Conservation (phyloP, 2,797 vertebrate genomes). For the Peromyscus aztecus region DNA sequence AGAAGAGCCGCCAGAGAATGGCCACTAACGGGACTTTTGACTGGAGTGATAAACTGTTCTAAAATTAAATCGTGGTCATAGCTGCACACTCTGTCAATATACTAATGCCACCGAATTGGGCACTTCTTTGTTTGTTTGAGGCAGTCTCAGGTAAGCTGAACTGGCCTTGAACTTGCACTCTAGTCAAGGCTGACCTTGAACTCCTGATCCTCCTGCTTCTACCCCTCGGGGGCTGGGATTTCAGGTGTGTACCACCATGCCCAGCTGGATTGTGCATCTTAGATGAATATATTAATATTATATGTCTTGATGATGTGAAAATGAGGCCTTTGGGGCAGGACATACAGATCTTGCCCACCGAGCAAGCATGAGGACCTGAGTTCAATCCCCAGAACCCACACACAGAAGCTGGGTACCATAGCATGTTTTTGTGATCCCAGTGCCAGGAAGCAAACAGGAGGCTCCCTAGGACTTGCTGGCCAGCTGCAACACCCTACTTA, state of each 20-base stretch:
- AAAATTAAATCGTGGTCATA: not conserved
- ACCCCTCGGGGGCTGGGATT: not conserved
- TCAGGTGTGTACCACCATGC: not conserved
- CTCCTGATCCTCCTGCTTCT: not conserved
- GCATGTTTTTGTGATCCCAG: not conserved
- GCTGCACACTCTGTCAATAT: not conserved
- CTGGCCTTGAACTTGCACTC: not conserved
- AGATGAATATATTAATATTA: not conserved
- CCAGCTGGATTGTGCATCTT: not conserved
- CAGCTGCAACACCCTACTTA: not conserved
- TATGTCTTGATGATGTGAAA: not conserved
- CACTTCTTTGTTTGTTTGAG: not conserved
- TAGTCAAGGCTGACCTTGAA: not conserved
- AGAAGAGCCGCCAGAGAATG: rapidly evolving
- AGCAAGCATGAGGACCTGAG: not conserved
- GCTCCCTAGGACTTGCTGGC: not conserved
- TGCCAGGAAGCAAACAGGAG: no score
- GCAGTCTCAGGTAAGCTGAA: not conserved
- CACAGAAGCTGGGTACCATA: not conserved
- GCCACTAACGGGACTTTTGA: not conserved
- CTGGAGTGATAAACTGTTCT: not conserved
- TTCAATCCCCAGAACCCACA: not conserved
- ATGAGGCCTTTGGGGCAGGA: not conserved
- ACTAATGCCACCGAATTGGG: not conserved
- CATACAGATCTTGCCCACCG: not conserved